A percentile compares a stretch with the other conserved stretches of the same genome.
Conservation (phyloP, 2,888 invertebrate species). For the Xestoiulus laeticollis region DNA sequence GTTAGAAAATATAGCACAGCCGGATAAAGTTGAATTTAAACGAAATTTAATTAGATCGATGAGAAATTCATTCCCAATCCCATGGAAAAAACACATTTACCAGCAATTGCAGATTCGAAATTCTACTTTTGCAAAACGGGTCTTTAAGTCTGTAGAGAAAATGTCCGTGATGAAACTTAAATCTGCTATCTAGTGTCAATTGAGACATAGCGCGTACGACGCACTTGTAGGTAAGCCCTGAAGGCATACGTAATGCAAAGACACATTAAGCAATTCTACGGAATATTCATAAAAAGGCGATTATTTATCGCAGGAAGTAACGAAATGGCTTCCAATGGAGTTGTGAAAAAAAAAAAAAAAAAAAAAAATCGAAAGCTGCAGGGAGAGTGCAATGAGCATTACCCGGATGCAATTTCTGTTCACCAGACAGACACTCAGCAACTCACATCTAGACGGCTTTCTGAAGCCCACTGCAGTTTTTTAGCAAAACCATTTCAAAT, state of each 20-base stretch:
- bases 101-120: too few species aligned
- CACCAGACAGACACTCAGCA: slow-evolving; percentile 22
- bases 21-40: too few species aligned
- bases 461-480: slow-evolving; percentile 32
- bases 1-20: too few species aligned
- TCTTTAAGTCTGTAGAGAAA: too few species aligned
- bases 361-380: neutral
- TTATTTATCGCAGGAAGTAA: slow-evolving; percentile 34
- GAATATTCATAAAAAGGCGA: slow-evolving; percentile 3
- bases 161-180: neutral
- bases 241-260: neutral
- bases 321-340: slow-evolving; percentile 34
- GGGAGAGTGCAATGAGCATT: slow-evolving; percentile 8
- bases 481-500: slow-evolving; percentile 33
- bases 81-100: too few species aligned
- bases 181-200: neutral
- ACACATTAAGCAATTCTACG: neutral
- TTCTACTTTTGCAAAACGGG: too few species aligned
- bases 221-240: neutral
- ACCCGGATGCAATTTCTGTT: slow-evolving; percentile 27
- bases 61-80: too few species aligned
- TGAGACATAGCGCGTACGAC: neutral
- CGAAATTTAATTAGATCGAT: too few species aligned
- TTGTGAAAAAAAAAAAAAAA: neutral
- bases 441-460: neutral